A percentile compares a stretch with the other conserved stretches of the same genome.
Evolutionary conservation across 2,113 vertebrate species (phyloP).

Genomic region (Zosterops lateralis): DNA sequence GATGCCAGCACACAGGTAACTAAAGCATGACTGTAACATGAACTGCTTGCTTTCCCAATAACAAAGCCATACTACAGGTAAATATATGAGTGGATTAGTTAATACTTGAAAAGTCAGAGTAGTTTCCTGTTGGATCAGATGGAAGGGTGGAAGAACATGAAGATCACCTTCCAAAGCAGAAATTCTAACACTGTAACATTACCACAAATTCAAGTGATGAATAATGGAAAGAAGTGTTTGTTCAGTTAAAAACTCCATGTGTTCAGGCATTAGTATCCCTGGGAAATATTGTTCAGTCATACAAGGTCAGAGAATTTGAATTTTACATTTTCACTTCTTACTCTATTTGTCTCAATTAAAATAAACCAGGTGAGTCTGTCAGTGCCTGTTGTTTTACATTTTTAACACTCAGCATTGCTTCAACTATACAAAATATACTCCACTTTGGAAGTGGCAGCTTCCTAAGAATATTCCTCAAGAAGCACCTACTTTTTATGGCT

Average conservation of each 20-base stretch:
- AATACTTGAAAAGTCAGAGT: not conserved
- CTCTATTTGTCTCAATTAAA: not conserved
- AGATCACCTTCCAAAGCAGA: not conserved
- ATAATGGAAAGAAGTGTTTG: not conserved
- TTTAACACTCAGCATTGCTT: not conserved
- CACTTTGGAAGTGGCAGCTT: fast-evolving
- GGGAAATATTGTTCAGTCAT: not conserved
- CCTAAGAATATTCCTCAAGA: not conserved
- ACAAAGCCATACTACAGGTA: not conserved
- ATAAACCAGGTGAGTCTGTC: not conserved
- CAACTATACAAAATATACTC: not conserved
- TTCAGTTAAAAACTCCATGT: not conserved
- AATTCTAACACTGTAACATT: not conserved
- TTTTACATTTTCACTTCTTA: not conserved
- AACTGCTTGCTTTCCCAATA: not conserved
- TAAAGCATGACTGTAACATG: not conserved
- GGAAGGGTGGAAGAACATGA: not conserved
- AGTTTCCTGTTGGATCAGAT: not conserved
- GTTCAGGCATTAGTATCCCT: not conserved
- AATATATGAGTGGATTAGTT: fast-evolving
- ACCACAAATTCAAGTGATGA: not conserved
- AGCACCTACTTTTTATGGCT: not conserved
- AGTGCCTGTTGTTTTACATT: not conserved
- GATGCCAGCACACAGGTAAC: not conserved
- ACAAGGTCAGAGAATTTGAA: not conserved